Percentiles rank a stretch among this genome's conserved stretches.
These are phyloP conservation scores for Phanerotoma sp. DNA, from an alignment of 2,888 invertebrate genomes.

Conservation along the genomic window DNA sequence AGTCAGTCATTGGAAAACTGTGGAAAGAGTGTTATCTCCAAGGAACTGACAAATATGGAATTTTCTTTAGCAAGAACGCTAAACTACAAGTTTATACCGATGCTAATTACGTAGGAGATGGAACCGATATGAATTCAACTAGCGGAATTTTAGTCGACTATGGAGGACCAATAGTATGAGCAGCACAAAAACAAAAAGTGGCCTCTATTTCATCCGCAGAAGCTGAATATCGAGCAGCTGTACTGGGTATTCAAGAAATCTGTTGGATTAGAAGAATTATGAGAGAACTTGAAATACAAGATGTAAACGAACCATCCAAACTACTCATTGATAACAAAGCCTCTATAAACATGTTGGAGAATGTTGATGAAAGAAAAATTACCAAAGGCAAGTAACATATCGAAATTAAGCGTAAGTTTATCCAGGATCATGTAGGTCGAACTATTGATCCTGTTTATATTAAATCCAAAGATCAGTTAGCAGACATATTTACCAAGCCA, in stretches of 20 bases:
- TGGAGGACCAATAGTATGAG: conserved; percentile 42
- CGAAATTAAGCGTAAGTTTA: conserved; percentile 41
- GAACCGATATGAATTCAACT: conserved; percentile 33
- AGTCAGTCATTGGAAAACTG: conserved; percentile 33
- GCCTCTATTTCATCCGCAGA: conserved; percentile 40
- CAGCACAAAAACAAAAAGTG: conserved; percentile 32
- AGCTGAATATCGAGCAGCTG: conserved; percentile 44
- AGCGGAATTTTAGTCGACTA: conserved; percentile 37
- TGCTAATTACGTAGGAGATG: conserved; percentile 34
- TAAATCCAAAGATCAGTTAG: conserved; percentile 36
- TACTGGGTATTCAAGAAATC: conserved; percentile 40
- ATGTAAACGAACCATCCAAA: conserved; percentile 32
- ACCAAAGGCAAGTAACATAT: conserved; percentile 44
- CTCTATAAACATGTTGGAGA: conserved; percentile 42
- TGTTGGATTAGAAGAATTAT: conserved; percentile 40
- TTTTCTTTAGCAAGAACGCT: conserved; percentile 34
- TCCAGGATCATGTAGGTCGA: conserved; percentile 39
- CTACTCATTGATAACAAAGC: conserved; percentile 41
- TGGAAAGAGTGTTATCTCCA: conserved; percentile 32
- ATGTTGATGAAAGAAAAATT: conserved; percentile 39
- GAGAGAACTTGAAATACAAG: conserved; percentile 32
- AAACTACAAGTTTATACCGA: conserved; percentile 30
- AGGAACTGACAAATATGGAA: conserved; percentile 32
- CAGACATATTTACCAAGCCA: conserved; percentile 40
- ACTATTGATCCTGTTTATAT: conserved; percentile 36